A percentile compares a stretch with the other conserved stretches of the same genome.
These are phyloP conservation scores for Epizoanthus illoricatus DNA, from an alignment of 92 coral and sea anemone species.

Conservation along the genomic window DNA sequence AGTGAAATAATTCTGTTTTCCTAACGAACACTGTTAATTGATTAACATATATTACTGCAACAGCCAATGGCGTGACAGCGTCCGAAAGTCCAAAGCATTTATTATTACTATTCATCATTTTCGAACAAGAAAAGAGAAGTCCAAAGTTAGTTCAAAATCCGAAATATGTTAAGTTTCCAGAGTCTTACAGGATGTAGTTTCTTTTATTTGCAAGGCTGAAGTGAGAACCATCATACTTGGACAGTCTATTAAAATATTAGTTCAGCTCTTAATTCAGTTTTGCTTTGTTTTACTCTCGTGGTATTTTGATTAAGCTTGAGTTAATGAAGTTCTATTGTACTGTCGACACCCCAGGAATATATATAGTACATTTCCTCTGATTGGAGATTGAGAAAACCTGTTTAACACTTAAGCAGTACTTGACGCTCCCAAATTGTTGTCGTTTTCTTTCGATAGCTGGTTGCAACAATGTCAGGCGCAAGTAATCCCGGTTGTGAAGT, in stretches of 20 bases:
- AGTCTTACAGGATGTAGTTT: not conserved
- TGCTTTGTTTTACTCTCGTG: not conserved
- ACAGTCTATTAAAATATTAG: not conserved
- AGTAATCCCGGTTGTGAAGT: conserved; percentile 51
- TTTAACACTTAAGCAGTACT: not conserved
- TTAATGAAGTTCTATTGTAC: conserved; percentile 26
- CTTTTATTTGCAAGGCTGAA: not conserved
- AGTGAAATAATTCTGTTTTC: not conserved
- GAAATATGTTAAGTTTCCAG: not conserved
- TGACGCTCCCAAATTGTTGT: conserved; percentile 14
- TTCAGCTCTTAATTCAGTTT: not conserved
- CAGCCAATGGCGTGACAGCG: not conserved
- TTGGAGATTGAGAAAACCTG: not conserved
- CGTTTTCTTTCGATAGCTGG: not conserved
- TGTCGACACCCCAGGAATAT: conserved; percentile 9
- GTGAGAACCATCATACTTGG: not conserved
- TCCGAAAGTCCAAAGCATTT: not conserved
- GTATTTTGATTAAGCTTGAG: conserved; percentile 16
- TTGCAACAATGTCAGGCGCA: conserved; percentile 40
- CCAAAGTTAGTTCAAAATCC: not conserved
- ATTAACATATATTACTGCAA: conserved; percentile 7
- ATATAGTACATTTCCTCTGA: conserved; percentile 16
- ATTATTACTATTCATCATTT: not conserved
- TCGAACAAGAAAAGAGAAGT: not conserved
- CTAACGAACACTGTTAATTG: not conserved